Evolutionary conservation across 2,797 vertebrate genomes (phyloP), one percentile per base, ranked within the genome.

Genomic region (Spizella passerina): DNA sequence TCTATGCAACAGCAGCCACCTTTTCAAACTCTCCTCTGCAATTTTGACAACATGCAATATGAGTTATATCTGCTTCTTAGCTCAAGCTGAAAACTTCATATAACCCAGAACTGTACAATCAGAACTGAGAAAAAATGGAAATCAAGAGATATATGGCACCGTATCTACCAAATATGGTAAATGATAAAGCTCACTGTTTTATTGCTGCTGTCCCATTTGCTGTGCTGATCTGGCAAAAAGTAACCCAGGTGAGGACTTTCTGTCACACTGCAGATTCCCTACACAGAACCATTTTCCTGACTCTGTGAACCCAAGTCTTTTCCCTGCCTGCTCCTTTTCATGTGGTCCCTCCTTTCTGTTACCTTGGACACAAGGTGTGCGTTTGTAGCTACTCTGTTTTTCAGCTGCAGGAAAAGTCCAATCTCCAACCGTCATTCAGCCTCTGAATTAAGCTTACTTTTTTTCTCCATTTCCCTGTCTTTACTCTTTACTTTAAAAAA

Each of bases 201-300:
- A 36, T 46, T 72, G 9, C 55, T 82, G 29, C 60, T 44, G 39
- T 63, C 24, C 30, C 8, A 18, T 61, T 82, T 73, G 13, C 47
- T 61, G 3, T 14, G 9, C 17, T 60, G 49, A 13, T 34, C 53
- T 79, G 66, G 18, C 24, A 88, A 36, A 87, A 82, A n/a, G 36
- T 10, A 69, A 41, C 4, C 13, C 12, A 52, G 7, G 32, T 32
- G 8, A 85, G 9, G 24, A 59, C 12, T 2, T 82, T 15, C 24
- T 75, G 24, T 53, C 9, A 7, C 47, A 65, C 17, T 43, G 22
- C 26, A 43, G 15, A 11, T 2, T 36, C 19, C 10, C 2, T 1
- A 1, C 14, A 29, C 2, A 14, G 19, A 29, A 12, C n/a, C 61
- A 2, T 72, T 91, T 24, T 30, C 24, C 13, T 0, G 0, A 2